These are phyloP conservation scores for Montipora cactus DNA, from an alignment of 64 coral and sea anemone genomes.

Conservation along the genomic window DNA sequence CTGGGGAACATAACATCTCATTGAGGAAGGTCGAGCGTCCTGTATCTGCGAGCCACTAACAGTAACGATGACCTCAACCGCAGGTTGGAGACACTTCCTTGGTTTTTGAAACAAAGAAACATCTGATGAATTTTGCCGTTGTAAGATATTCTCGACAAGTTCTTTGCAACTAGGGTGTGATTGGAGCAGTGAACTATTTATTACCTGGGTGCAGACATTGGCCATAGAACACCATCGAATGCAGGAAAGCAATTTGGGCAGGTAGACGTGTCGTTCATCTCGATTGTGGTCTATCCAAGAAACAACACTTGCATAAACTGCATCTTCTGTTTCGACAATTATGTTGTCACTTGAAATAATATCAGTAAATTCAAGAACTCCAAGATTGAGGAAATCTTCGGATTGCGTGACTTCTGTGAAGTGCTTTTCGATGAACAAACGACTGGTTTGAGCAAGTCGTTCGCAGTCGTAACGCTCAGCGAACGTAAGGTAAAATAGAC, in stretches of 20 bases:
- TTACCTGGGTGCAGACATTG: neutral
- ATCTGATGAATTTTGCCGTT: neutral
- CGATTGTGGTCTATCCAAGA: conserved; percentile 23
- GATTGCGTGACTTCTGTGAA: conserved; percentile 43
- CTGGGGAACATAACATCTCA: conserved; percentile 43
- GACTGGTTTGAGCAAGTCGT: conserved; percentile 1
- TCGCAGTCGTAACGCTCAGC: conserved; percentile 51
- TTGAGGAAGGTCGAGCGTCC: neutral
- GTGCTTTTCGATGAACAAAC: conserved; percentile 21
- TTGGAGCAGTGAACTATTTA: conserved; percentile 7
- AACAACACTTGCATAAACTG: neutral
- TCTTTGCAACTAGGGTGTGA: neutral
- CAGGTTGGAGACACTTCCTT: conserved; percentile 36
- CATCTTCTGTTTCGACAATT: conserved; percentile 3
- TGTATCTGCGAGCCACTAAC: conserved; percentile 29
- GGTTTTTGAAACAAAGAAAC: neutral
- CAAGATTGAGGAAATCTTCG: conserved; percentile 25
- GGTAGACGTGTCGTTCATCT: conserved; percentile 9
- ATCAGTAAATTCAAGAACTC: neutral
- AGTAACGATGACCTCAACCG: conserved; percentile 19
- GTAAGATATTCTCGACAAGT: neutral
- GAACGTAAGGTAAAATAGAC: conserved; percentile 57
- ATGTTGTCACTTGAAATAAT: conserved; percentile 44
- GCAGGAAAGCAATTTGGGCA: neutral
- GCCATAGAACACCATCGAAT: conserved; percentile 27